Conservation (phyloP, 2,113 vertebrate species). For the Lamprotornis superbus region DNA sequence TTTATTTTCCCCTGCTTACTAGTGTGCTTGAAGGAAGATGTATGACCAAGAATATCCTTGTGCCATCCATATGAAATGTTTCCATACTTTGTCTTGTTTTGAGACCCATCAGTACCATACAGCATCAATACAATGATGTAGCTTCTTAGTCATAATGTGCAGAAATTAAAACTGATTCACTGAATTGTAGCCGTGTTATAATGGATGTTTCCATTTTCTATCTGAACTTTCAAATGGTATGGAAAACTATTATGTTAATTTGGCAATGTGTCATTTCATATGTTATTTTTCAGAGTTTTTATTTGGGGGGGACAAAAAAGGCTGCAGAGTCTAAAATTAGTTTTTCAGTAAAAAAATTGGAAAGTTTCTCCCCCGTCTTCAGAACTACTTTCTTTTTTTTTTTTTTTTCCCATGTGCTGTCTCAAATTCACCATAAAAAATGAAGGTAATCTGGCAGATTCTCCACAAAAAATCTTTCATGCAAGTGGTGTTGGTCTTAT, state of each 20-base stretch:
- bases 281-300: neutral
- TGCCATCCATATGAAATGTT: neutral
- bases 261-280: neutral
- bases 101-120: neutral
- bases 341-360: neutral
- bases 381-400: neutral
- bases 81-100: neutral
- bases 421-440: neutral
- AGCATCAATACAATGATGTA: neutral
- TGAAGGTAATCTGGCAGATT: neutral
- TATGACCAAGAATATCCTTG: neutral
- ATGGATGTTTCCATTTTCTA: neutral
- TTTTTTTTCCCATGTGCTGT: rapidly evolving
- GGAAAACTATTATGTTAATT: neutral
- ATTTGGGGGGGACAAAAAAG: neutral
- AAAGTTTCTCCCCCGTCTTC: neutral
- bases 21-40: neutral
- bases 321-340: neutral
- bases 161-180: neutral
- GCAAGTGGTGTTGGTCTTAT: neutral
- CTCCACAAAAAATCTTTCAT: neutral
- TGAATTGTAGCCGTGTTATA: neutral
- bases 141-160: neutral
- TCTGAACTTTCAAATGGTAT: neutral
- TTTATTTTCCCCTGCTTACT: neutral